Percentiles rank a stretch among this genome's conserved stretches.
phyloP scores from a whole-genome alignment of 2,888 invertebrate genomes.

The Meandrusa payeni region DNA sequence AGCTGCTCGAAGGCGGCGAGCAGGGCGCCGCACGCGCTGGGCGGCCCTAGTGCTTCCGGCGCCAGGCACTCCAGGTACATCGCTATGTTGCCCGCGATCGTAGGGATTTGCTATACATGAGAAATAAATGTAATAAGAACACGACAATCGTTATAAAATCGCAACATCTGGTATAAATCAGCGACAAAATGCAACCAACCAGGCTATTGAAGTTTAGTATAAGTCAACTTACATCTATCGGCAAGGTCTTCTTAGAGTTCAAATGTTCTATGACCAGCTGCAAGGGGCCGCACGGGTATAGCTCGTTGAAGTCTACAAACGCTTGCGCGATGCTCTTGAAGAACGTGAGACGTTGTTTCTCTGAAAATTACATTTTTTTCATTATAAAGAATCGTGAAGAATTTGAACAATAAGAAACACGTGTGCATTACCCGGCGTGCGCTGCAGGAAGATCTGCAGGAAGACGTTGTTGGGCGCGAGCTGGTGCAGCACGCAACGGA shows the following conservation, averaged over 20 bases:
- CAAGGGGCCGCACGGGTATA: slow-evolving; percentile 96
- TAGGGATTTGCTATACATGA: slow-evolving; percentile 85
- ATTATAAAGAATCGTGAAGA: too few species aligned
- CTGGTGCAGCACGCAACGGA: slow-evolving; percentile 97
- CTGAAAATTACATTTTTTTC: slow-evolving; percentile 53
- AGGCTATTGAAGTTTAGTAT: too few species aligned
- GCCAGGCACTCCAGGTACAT: slow-evolving; percentile 96
- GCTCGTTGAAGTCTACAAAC: slow-evolving; percentile 96
- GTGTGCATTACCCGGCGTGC: slow-evolving; percentile 88
- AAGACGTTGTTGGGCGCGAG: slow-evolving; percentile 98
- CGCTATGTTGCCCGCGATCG: slow-evolving; percentile 94
- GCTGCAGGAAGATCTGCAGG: slow-evolving; percentile 95
- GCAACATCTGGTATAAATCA: too few species aligned
- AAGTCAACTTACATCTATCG: slow-evolving; percentile 57
- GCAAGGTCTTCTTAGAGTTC: slow-evolving; percentile 73
- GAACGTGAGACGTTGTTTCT: slow-evolving; percentile 88
- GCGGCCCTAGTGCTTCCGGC: slow-evolving; percentile 87
- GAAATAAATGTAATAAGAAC: too few species aligned
- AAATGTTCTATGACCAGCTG: slow-evolving; percentile 90
- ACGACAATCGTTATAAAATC: too few species aligned
- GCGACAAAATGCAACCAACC: too few species aligned
- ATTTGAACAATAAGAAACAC: too few species aligned
- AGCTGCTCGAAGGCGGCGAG: slow-evolving; percentile 93
- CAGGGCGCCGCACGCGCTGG: slow-evolving; percentile 86
- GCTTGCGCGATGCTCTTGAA: slow-evolving; percentile 97